These are phyloP conservation scores for Indicator indicator DNA, from an alignment of 2,113 vertebrate genomes.

Conservation along the genomic window DNA sequence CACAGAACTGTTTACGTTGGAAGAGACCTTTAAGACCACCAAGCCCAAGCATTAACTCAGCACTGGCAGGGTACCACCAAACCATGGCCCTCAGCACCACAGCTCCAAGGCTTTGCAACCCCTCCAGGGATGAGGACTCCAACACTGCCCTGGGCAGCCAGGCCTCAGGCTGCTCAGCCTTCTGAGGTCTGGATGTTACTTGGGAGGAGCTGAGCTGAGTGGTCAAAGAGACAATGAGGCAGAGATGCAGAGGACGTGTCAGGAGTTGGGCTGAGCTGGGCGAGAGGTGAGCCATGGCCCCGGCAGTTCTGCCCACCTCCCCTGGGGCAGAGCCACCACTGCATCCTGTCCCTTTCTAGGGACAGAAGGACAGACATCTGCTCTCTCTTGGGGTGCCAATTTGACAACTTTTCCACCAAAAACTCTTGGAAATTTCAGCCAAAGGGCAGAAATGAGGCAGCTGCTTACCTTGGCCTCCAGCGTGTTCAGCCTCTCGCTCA, in stretches of 20 bases:
- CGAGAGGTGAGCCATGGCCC: fast-evolving
- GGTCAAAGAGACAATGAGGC: not conserved
- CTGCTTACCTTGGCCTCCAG: conserved; percentile 89
- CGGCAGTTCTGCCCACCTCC: not conserved
- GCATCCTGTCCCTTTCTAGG: fast-evolving
- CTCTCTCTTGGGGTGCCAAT: not conserved
- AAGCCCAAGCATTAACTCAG: not conserved
- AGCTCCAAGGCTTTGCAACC: not conserved
- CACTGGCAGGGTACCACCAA: not conserved
- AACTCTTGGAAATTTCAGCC: not conserved
- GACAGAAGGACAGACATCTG: not conserved
- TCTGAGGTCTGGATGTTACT: not conserved
- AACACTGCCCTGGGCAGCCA: not conserved
- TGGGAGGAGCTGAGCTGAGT: not conserved
- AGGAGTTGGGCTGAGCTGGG: not conserved
- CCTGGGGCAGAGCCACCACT: not conserved
- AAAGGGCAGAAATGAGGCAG: not conserved
- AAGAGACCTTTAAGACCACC: not conserved
- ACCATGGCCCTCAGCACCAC: not conserved
- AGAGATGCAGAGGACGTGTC: not conserved
- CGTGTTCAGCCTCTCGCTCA: conserved; percentile 84
- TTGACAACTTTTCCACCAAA: fast-evolving
- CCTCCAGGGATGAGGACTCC: not conserved
- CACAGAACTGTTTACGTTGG: too few species aligned
- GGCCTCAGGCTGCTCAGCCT: not conserved